Percentiles rank a stretch among this genome's conserved stretches.
Evolutionary conservation across 2,888 invertebrate species (phyloP).

Genomic region (Lottia gigantea): DNA sequence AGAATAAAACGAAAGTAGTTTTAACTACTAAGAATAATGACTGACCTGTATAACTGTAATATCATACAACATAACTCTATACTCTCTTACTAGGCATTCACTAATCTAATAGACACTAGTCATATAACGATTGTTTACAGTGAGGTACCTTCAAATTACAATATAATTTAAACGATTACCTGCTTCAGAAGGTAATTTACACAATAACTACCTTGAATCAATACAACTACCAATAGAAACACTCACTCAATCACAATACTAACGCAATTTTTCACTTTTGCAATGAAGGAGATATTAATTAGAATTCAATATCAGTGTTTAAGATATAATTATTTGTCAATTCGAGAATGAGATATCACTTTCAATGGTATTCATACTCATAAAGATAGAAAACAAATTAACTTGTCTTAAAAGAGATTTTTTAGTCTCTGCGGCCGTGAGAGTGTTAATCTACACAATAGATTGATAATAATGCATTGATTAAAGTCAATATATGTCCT

Average conservation of each 20-base stretch:
- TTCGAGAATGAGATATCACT: constrained; percentile 9
- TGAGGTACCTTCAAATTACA: no score
- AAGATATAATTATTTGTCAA: constrained; percentile 11
- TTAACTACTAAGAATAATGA: no score
- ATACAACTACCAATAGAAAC: neutral
- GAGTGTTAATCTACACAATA: neutral
- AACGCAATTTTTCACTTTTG: constrained; percentile 10
- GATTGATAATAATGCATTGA: no score
- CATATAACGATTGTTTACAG: no score
- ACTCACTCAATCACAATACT: neutral
- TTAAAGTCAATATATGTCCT: no score
- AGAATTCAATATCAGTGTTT: constrained; percentile 4
- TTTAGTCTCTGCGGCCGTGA: constrained; percentile 7
- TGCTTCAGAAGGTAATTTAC: constrained; percentile 7
- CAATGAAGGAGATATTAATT: constrained; percentile 11
- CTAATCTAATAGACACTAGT: no score
- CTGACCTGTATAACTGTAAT: no score
- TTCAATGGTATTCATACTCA: neutral
- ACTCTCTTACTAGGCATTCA: no score
- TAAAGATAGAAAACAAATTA: no score
- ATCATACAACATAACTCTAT: no score
- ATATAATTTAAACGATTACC: neutral
- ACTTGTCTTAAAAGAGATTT: neutral
- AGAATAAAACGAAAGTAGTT: no score
- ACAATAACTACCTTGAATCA: neutral